Conservation (phyloP, 2,797 vertebrate genomes). For the Neopelma chrysocephalum region DNA sequence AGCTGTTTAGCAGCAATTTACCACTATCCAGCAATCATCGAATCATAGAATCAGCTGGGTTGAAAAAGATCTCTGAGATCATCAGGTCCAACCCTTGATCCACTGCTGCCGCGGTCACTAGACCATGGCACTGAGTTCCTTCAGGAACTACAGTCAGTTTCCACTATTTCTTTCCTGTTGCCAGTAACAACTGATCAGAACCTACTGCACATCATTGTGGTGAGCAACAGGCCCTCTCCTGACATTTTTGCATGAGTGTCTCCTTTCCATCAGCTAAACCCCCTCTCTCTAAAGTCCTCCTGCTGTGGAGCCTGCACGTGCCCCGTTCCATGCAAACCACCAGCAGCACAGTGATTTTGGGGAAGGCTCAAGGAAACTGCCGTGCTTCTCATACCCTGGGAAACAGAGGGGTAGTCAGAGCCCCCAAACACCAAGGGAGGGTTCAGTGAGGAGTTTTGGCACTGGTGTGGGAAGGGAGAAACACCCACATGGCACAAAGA, state of each 20-base stretch:
- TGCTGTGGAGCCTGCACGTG: neutral
- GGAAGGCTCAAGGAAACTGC: neutral
- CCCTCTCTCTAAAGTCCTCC: neutral
- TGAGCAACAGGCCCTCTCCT: neutral
- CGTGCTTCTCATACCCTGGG: neutral
- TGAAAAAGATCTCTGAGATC: no score
- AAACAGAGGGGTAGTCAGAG: neutral
- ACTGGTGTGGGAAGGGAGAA: neutral
- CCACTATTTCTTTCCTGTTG: neutral
- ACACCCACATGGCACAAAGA: accelerated
- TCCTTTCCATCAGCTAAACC: neutral
- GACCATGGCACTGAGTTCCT: no score
- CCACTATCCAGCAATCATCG: neutral
- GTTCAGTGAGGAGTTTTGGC: neutral
- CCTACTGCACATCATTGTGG: neutral
- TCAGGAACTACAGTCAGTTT: neutral
- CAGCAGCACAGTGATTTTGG: neutral
- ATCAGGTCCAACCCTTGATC: no score
- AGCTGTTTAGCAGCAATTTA: neutral
- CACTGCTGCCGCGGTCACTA: no score
- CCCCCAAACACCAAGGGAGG: neutral
- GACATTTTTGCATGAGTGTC: neutral
- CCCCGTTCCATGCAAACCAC: neutral
- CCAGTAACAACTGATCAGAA: neutral
- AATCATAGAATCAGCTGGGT: no score